Base-by-base conservation (phyloP, 2,797 vertebrate species). In the Psittacula derbiana region DNA sequence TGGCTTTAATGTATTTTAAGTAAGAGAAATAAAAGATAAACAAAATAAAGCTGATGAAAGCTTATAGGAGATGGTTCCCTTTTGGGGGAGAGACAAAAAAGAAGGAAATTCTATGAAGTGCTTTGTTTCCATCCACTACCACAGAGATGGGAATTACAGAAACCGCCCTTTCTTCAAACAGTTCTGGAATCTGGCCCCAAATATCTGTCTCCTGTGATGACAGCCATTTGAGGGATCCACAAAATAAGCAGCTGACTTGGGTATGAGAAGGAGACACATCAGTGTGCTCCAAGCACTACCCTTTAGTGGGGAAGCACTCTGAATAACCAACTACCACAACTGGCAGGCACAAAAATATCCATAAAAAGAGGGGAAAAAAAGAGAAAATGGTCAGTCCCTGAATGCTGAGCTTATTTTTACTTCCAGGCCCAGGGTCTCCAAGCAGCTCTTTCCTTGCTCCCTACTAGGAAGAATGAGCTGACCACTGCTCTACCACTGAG, bases 241-340 rank as follows among this genome's bases (percentile, higher is more conserved):
- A 38, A 12, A 86, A 62, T 30, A 93, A 70, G 16, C 14, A 31
- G 30, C 20, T 43, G 55, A 73, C 55, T 75, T 70, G 49, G 46
- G 13, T 31, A 15, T 0, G 4, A 67, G 14, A 11, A 16, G 28
- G 15, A 80, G 25, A 43, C 13, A 23, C 25, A 61, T 9, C 24
- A 24, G 33, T 0, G 1, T 0, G 2, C 23, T 46, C 33, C 58
- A 64, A 76, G 40, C 18, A 31, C 20, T 9, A 17, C 16, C 27
- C 12, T 62, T 75, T 7, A 18, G 33, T 46, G 43, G 18, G 4
- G 24, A 85, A 79, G 23, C 16, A 11, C 18, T 38, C 49, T 33
- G 24, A 88, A 72, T 43, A 64, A 16, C 12, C 57, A 43, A 4
- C 12, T 23, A 43, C 8, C 24, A 17, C 20, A 70, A 18, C 7